A percentile compares a stretch with the other conserved stretches of the same genome.
phyloP scores from a whole-genome alignment of 2,888 invertebrate genomes.

The Ophioninae sp. region DNA sequence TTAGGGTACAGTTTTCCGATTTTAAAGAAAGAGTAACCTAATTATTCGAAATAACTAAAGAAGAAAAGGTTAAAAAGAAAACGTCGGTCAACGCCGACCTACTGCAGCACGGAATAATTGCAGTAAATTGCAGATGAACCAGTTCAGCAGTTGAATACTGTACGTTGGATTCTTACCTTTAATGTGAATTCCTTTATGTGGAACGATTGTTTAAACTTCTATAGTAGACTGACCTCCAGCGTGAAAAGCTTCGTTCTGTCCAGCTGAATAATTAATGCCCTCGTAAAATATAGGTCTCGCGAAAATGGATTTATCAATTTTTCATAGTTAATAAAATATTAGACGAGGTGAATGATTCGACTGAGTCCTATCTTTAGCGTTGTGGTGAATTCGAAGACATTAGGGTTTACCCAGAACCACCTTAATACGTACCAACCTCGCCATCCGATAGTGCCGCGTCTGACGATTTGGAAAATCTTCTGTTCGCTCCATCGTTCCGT shows the following conservation, averaged over 20 bases:
- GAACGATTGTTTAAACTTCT: no score
- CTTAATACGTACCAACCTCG: background rate
- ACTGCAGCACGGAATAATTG: no score
- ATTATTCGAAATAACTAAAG: no score
- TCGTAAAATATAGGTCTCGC: background rate
- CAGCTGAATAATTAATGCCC: background rate
- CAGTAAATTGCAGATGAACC: no score
- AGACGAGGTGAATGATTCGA: background rate
- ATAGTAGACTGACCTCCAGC: background rate
- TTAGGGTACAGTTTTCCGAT: no score
- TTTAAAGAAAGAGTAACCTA: no score
- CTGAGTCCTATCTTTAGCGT: background rate
- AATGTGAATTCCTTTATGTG: no score
- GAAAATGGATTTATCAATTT: background rate
- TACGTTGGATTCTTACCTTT: no score
- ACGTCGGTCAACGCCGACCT: no score
- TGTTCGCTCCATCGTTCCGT: background rate
- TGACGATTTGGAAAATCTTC: slow-evolving; percentile 13
- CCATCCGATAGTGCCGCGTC: background rate
- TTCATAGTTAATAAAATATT: background rate
- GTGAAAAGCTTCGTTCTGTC: background rate
- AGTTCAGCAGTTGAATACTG: no score
- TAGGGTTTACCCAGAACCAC: background rate
- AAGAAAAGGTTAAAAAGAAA: no score
- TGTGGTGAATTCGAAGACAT: background rate